Evolutionary conservation across 2,888 invertebrate genomes (phyloP), one percentile per base, ranked within the genome.

Genomic region (Iselma pallidipennis): DNA sequence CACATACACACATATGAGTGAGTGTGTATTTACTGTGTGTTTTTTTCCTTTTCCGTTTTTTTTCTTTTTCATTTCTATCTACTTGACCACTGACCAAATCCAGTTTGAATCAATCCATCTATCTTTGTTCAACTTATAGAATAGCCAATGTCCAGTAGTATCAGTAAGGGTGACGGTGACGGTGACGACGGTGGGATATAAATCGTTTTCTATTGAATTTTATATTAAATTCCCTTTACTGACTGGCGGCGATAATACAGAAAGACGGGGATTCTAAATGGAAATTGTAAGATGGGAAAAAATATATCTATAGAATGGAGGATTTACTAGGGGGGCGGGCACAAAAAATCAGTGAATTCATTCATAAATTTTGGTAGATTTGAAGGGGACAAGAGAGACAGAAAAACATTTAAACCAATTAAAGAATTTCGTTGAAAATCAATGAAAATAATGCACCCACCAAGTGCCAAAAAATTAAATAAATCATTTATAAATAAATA

Each of bases 51-150:
- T 2, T 9, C 4, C 51, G 21, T 59, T 57, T 49, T 65, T 57
- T 62, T 55, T 37, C 57, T 62, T 58, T 55, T 51, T 57, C 31
- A 10, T 21, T 5, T 23, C 45, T 21, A 37, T 53, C 23, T 55
- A 52, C 12, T 53, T 61, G 59, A 59, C 63, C 62, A 52, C 42
- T 58, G 55, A 31, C 37, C 33, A 21, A 52, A n/a, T n/a, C n/a
- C n/a, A n/a, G n/a, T n/a, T 45, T 52, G 54, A 53, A 49, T 49
- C 21, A n/a, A 26, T 28, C 12, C 6, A 31, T 49, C 53, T 28
- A 50, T 62, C 55, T 58, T 16, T 42, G 23, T 54, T 45, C n/a
- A 31, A 62, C 62, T 26, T 51, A 37, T 49, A 7, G 1, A 28
- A 19, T 49, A 31, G 51, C 55, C 63, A 12, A 33, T 59, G 63